phyloP scores from a whole-genome alignment of 2,888 invertebrate genomes.

The Chydorus sphaericus region DNA sequence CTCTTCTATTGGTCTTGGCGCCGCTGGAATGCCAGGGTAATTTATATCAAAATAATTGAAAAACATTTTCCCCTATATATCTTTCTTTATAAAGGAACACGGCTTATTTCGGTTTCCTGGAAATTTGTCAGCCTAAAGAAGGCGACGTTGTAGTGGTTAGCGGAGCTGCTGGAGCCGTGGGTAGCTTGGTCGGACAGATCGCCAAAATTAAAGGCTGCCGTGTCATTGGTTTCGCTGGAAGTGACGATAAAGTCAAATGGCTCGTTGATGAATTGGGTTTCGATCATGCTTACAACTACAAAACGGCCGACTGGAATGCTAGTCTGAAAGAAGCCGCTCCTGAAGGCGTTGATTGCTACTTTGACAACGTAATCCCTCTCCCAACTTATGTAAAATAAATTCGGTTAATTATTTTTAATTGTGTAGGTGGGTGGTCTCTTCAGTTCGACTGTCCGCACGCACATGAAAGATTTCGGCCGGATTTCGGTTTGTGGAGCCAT shows the following conservation, averaged over 20 bases:
- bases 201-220: conserved; percentile 49
- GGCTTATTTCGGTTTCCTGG: conserved; percentile 56
- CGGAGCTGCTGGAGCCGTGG: conserved; percentile 67
- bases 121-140: conserved; percentile 50
- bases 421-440: conserved; percentile 50
- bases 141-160: conserved; percentile 58
- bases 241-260: conserved; percentile 54
- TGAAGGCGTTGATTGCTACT: conserved; percentile 55
- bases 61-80: background rate
- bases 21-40: conserved; percentile 58
- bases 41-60: background rate
- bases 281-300: conserved; percentile 56
- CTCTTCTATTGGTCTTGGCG: conserved; percentile 45
- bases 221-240: conserved; percentile 55
- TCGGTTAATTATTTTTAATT: background rate
- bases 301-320: conserved; percentile 38
- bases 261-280: conserved; percentile 47
- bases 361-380: conserved; percentile 49
- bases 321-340: conserved; percentile 46
- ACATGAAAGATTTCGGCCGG: conserved; percentile 46
- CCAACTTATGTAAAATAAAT: background rate
- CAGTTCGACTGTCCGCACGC: conserved; percentile 39
- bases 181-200: conserved; percentile 61
- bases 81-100: conserved; percentile 40
- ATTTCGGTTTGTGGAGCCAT: conserved; percentile 50